Base-by-base conservation (phyloP, 2,888 invertebrate genomes). In the Oasisia sp. region DNA sequence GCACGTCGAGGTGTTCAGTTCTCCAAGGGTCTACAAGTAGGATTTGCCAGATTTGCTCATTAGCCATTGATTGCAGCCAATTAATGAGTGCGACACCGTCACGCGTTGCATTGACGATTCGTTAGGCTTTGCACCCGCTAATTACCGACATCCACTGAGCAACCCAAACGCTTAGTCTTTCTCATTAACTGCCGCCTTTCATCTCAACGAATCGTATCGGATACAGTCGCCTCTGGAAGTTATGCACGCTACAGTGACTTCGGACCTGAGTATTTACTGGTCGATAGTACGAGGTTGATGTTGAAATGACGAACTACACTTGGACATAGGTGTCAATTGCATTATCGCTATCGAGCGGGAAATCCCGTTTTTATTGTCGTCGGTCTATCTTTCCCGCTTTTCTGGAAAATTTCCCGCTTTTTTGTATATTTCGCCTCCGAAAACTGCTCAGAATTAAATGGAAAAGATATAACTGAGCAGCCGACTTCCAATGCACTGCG, bases 61-160 rank as follows among this genome's bases (percentile, higher is more conserved):
- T 74, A 74, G 74, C 74, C 74, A 27, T 27, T 74, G 74, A 74
- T 74, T 74, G 74, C 74, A 74, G 74, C 74, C 74, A 74, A 74
- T 74, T 74, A 74, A 74, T 27, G 74, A 74, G 27, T 74, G 2
- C 74, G 27, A 56, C 56, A 56, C 56, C 56, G 74, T 74, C 74
- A 74, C 74, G 74, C 74, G 74, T 74, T 74, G 0, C 27, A 74
- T 74, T 74, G 27, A 74, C 74, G 27, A 74, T 74, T 74, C 74
- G 74, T 74, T 74, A 74, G 7, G 74, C 27, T n/a, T 74, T 74
- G 74, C 19, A 74, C n/a, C n/a, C 74, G 74, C 27, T 74, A 74
- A 74, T 74, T 74, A 74, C 7, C 74, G n/a, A 74, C 7, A 5
- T 74, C 27, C n/a, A 74, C n/a, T 4, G 74, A n/a, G 27, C 74